A percentile compares a stretch with the other conserved stretches of the same genome.
phyloP scores from a whole-genome alignment of 2,888 invertebrate genomes.

The Eristalis arbustorum region DNA sequence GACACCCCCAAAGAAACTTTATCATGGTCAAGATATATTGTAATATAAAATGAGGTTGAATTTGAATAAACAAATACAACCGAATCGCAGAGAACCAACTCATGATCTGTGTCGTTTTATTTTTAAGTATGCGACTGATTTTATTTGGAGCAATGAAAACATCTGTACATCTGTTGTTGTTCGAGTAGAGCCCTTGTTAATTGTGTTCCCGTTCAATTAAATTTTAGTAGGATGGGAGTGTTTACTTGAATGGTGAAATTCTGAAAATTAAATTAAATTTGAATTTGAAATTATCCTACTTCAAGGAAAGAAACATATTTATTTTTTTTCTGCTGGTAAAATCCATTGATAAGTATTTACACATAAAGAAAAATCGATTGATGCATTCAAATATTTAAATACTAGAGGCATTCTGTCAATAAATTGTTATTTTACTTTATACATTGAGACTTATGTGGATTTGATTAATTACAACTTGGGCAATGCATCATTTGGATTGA shows the following conservation, averaged over 20 bases:
- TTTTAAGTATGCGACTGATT: neutral
- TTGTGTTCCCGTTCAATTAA: neutral
- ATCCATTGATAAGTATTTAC: too few relatives aligned
- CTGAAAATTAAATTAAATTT: neutral
- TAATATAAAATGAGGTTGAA: neutral
- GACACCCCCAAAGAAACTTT: neutral
- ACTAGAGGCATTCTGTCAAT: too few relatives aligned
- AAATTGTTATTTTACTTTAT: too few relatives aligned
- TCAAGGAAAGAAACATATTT: neutral
- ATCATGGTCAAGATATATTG: neutral
- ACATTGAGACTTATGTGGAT: too few relatives aligned
- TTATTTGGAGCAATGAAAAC: neutral
- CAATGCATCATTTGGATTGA: too few relatives aligned
- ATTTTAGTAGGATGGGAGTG: neutral
- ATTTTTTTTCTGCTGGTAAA: too few relatives aligned
- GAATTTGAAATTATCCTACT: too few relatives aligned
- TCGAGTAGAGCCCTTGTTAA: neutral
- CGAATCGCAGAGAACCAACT: neutral
- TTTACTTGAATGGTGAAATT: neutral
- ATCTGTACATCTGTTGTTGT: neutral
- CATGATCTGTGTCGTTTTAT: neutral
- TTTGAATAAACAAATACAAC: constrained; percentile 11
- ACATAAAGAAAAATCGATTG: too few relatives aligned
- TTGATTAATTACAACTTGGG: too few relatives aligned
- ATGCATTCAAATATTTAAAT: too few relatives aligned